These are phyloP conservation scores for Tetramorium alpestre DNA, from an alignment of 1,140 invertebrate genomes.

Conservation along the genomic window DNA sequence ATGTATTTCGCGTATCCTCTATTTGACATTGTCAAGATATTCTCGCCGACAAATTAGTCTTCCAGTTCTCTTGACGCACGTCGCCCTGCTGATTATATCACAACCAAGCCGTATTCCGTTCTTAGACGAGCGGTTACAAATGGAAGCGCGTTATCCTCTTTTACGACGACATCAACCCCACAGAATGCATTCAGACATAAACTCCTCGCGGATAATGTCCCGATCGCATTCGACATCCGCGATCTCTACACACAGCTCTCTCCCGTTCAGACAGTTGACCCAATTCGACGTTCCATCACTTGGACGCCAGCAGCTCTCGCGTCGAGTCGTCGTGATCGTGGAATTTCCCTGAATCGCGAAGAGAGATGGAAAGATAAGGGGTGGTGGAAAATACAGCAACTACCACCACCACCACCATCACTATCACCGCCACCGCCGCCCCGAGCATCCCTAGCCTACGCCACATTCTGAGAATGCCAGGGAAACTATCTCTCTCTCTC, in stretches of 20 bases:
- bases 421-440: neutral
- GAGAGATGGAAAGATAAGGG: constrained; percentile 55
- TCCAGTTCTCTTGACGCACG: neutral
- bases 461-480: constrained; percentile 76
- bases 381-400: constrained; percentile 60
- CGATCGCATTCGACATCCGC: constrained; percentile 40
- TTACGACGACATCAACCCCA: constrained; percentile 30
- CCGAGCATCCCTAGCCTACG: constrained; percentile 52
- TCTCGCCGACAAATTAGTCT: constrained; percentile 4
- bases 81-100: constrained; percentile 16
- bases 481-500: constrained; percentile 17
- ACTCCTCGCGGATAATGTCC: constrained; percentile 49
- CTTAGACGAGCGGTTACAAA: constrained; percentile 37
- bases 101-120: neutral
- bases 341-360: constrained; percentile 57
- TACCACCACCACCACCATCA: constrained; percentile 29
- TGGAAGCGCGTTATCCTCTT: constrained; percentile 38
- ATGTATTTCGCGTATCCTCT: neutral
- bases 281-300: constrained; percentile 38
- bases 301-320: constrained; percentile 4
- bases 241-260: constrained; percentile 15
- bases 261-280: constrained; percentile 35
- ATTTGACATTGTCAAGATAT: constrained; percentile 4
- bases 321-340: constrained; percentile 35
- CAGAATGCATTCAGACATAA: constrained; percentile 40